Base-by-base conservation (phyloP, 2,888 invertebrate genomes). In the Coenonympha glycerion region DNA sequence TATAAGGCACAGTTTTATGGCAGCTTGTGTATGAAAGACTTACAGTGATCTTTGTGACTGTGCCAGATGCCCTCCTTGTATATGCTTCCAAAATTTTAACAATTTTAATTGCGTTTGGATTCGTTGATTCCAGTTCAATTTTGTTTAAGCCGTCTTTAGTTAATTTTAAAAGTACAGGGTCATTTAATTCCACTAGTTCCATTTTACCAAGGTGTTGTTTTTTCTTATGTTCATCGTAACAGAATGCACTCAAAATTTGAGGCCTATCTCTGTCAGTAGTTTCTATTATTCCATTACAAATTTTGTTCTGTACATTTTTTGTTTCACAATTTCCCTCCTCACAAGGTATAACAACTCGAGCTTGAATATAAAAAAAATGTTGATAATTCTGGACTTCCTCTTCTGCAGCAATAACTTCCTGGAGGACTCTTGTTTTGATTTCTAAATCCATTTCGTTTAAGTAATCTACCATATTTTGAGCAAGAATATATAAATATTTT, bases 271-370 rank as follows among this genome's bases (percentile, higher is more conserved):
- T 66, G 34, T 81, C 72, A 0, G 76, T 75, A 42, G 69, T 74
- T 53, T 87, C 82, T 33, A 90, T 72, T 49, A 88, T 74, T 13
- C 89, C 81, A 61, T 88, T 88, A 64, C 91, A 91, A 47, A 89
- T 82, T 69, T 88, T 88, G 6, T 69, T 70, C 6, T 72, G 59
- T 30, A 66, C 62, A 19, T 79, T 73, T 39, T 69, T 69, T 15
- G 64, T 56, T 53, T 79, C 73, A 56, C 82, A 81, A 28, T 65
- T 57, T 30, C 58, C 57, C 58, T 66, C 69, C 39, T 73, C 67
- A 53, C 81, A 81, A 2, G 79, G 76, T 58, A 73, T 69, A 4
- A 60, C 58, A 26, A 80, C 68, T 47, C 66, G 68, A 19, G 66
- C 72, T 65, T 80, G 78, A 40, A 83, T 61, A 50, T 83, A 83